Conservation (phyloP, 2,888 invertebrate species). For the Limnephilus auricula region DNA sequence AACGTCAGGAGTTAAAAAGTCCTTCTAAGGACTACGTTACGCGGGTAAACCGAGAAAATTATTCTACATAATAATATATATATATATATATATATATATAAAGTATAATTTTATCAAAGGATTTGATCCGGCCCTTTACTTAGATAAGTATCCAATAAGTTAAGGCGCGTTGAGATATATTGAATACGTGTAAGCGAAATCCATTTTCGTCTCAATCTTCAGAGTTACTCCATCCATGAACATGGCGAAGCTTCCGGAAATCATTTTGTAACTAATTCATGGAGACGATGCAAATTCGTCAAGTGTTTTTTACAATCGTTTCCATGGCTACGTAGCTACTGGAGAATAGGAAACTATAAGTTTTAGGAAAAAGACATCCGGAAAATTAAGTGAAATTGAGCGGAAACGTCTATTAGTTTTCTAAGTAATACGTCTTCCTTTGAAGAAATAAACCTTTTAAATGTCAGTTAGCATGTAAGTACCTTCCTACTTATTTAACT, state of each 20-base stretch:
- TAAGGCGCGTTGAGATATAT: conserved; percentile 61
- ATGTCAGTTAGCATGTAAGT: neutral
- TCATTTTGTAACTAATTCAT: conserved; percentile 39
- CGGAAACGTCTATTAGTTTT: neutral
- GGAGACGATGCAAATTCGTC: conserved; percentile 9
- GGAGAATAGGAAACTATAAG: neutral
- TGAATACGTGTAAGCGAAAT: conserved; percentile 60
- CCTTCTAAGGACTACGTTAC: too few species aligned
- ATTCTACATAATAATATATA: too few species aligned
- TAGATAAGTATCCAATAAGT: conserved; percentile 61
- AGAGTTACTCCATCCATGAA: conserved; percentile 25
- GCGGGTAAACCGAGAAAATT: too few species aligned
- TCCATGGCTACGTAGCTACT: neutral
- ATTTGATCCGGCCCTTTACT: neutral
- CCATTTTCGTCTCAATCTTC: conserved; percentile 55
- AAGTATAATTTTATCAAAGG: too few species aligned
- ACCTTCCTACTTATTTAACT: too few species aligned
- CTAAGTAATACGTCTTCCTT: neutral
- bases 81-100: too few species aligned
- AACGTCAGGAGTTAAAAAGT: too few species aligned
- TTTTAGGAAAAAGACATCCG: neutral
- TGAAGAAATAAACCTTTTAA: neutral
- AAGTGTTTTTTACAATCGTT: neutral
- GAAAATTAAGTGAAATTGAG: neutral
- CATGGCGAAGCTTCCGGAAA: conserved; percentile 38